phyloP scores from a whole-genome alignment of 2,113 vertebrate species.

The Arvicanthis niloticus region DNA sequence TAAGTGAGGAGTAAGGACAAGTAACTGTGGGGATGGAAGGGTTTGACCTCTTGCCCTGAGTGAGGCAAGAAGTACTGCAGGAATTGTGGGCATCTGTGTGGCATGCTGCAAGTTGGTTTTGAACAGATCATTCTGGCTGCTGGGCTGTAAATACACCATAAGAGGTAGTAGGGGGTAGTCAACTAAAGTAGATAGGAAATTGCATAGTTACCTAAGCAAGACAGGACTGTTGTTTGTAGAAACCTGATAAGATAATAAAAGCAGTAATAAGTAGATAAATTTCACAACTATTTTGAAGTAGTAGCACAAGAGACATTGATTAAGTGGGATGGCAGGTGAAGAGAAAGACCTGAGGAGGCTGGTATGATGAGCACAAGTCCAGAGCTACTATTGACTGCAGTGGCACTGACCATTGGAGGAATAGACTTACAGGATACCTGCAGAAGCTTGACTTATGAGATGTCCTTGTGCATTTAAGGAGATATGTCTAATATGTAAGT shows the following conservation, averaged over 20 bases:
- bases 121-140: neutral
- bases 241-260: neutral
- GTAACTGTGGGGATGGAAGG: no score
- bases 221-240: neutral
- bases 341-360: neutral
- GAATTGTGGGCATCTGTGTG: neutral
- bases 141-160: no score
- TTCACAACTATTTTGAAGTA: neutral
- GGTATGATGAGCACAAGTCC: neutral
- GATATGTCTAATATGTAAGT: neutral
- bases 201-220: neutral
- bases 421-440: neutral
- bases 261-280: neutral
- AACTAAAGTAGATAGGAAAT: neutral
- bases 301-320: neutral
- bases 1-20: neutral
- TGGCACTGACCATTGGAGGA: neutral
- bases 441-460: neutral
- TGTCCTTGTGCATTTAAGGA: neutral
- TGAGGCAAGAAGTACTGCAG: neutral
- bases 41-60: neutral
- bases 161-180: no score
- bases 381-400: neutral
- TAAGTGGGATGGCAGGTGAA: neutral
- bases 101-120: neutral